Base-by-base conservation (phyloP, 2,888 invertebrate genomes). In the Polylopha cassiicola region DNA sequence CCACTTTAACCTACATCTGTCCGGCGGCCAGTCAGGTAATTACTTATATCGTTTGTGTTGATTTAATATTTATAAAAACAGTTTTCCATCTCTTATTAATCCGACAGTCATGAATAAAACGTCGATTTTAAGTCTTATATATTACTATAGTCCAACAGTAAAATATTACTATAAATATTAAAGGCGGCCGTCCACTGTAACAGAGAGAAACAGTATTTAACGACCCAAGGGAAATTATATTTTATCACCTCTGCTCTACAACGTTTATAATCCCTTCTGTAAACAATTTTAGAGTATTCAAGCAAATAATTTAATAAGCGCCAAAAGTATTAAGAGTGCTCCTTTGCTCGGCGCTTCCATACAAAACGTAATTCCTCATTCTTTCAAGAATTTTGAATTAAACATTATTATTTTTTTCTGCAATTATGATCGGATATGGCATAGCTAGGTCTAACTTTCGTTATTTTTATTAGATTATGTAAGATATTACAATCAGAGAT, bases 161-260 rank as follows among this genome's bases (percentile, higher is more conserved):
- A 36, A 41, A 41, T 41, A 41, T 34, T 41, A 29, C 30, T 24
- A 41, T 41, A 36, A 36, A 41, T 41, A 41, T 41, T 41, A 36
- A 41, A 41, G 41, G 29, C 30, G 24, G 22, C 8, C 29, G 41
- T 41, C 41, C 41, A 41, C 34, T 36, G 34, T 36, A 41, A 41
- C 41, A 26, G 41, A 9, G 34, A 41, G 41, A 30, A 41, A 26
- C 41, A 41, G 36, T 26, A 36, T 41, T 41, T 36, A 41, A 41
- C 29, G 36, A 26, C 41, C 41, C 41, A 20, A 21, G 41, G 41
- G 41, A 41, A 41, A 41, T 41, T 41, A 41, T 41, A 41, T 30
- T 41, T 41, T 41, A 41, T 41, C 41, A 41, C 41, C 41, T 41
- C 41, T 36, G 41, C 36, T 41, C 30, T 36, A 30, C 30, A 41